A percentile compares a stretch with the other conserved stretches of the same genome.
These are phyloP conservation scores for Lota lota DNA, from an alignment of 2,113 vertebrate genomes.

Conservation along the genomic window DNA sequence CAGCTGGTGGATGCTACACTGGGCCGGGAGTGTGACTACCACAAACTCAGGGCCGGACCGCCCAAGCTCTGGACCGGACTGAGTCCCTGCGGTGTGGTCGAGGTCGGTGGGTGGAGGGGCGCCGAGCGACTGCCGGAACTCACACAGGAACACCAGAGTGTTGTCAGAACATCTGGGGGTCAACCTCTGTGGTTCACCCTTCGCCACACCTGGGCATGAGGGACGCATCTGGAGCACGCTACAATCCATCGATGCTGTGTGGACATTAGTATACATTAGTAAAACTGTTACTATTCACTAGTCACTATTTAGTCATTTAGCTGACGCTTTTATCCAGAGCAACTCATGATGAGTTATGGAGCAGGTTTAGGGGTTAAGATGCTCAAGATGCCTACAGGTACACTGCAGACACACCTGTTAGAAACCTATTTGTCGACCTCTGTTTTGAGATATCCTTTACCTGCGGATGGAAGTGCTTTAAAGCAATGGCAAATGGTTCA, in stretches of 20 bases:
- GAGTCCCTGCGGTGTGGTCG: conserved; percentile 13
- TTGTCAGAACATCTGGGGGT: conserved; percentile 38
- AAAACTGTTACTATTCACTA: no score
- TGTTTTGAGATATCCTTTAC: no score
- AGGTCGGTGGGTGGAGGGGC: neutral
- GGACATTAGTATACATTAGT: no score
- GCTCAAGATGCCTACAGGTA: no score
- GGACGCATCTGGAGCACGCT: neutral
- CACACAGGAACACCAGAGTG: conserved; percentile 64
- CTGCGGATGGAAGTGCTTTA: no score
- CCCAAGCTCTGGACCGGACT: neutral
- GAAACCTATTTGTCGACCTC: no score
- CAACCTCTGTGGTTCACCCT: neutral
- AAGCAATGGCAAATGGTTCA: no score
- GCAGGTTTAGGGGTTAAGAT: no score
- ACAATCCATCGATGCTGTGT: conserved; percentile 36
- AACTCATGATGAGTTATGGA: neutral
- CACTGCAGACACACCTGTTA: no score
- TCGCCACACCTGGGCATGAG: neutral
- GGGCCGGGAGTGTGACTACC: conserved; percentile 59
- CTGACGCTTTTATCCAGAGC: neutral
- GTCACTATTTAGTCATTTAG: no score
- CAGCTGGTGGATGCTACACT: conserved; percentile 71
- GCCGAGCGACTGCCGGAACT: conserved; percentile 39
- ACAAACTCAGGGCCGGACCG: conserved; percentile 23